Conservation (phyloP, 2,888 invertebrate genomes). For the Ariolimax columbianus region DNA sequence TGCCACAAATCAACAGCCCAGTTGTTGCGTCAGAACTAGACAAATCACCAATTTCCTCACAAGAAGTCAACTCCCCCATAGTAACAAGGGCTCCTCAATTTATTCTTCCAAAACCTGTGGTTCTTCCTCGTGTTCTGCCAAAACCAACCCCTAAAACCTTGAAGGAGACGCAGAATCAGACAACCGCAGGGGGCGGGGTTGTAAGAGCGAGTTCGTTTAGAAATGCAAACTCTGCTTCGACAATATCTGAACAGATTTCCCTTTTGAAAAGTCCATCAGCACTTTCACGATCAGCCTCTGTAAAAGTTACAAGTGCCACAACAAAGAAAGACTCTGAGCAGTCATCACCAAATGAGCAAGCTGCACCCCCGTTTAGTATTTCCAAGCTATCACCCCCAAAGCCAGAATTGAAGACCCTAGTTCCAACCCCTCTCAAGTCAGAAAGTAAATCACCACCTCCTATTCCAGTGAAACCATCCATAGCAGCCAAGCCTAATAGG, state of each 20-base stretch:
- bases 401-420: background rate
- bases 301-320: background rate
- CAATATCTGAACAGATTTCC: background rate
- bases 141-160: slow-evolving; percentile 46
- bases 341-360: background rate
- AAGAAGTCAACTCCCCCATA: background rate
- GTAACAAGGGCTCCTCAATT: background rate
- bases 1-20: background rate
- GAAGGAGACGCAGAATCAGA: slow-evolving; percentile 51
- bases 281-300: slow-evolving; percentile 19
- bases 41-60: background rate
- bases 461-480: slow-evolving; percentile 27
- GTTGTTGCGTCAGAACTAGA: background rate
- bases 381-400: slow-evolving; percentile 8
- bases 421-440: background rate
- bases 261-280: background rate
- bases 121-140: slow-evolving; percentile 45
- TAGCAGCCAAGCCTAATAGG: slow-evolving; percentile 24
- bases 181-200: background rate
- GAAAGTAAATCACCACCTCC: slow-evolving; percentile 37
- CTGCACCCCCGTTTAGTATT: background rate
- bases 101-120: slow-evolving; percentile 19
- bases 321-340: background rate
- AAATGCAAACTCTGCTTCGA: background rate
- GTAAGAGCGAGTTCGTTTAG: background rate